Evolutionary conservation across 2,113 vertebrate species (phyloP), one percentile per base, ranked within the genome.

Genomic region (Pycnonotus jocosus): DNA sequence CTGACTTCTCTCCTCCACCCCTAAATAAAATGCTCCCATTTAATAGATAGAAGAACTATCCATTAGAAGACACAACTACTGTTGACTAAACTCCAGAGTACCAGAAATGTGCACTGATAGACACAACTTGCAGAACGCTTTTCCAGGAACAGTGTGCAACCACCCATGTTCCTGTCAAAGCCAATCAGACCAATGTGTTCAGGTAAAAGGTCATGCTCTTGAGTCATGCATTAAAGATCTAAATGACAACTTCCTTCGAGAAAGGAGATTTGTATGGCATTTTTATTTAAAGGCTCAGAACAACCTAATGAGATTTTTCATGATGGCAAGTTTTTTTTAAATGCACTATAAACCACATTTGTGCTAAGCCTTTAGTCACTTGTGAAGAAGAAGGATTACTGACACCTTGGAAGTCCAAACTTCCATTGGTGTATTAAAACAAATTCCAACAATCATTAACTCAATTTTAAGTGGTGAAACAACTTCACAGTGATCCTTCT

Each of bases 381-480:
- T 92, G 48, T 45, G 44, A 83, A 68, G 13, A 66, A 53, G 24
- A 81, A 86, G 22, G 12, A 82, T 58, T 88, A 72, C 54, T 93
- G 68, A 58, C 40, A 73, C 20, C 37, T 86, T 44, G 42, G 20
- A 90, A 78, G 64, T 66, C 56, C 47, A 77, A 81, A 83, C 61
- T 56, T 73, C 60, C 47, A 66, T 1, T 40, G 15, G n/a, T 48
- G 20, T 40, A 91, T 33, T 56, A 56, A 86, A 86, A 78, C 31
- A 83, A 65, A 90, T 90, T 93, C 68, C 66, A 92, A 50, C 70
- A 92, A 88, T 40, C 2, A 90, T 93, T 83, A 92, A 94, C 57
- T 82, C 7, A 2, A 16, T 33, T 61, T 90, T 77, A 76, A 86
- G 74, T 17, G 33, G 50, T 54, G 23, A 70, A 92, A 90, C 28